A percentile compares a stretch with the other conserved stretches of the same genome.
Conservation (phyloP, 2,113 vertebrate species). For the Narcine bancroftii region DNA sequence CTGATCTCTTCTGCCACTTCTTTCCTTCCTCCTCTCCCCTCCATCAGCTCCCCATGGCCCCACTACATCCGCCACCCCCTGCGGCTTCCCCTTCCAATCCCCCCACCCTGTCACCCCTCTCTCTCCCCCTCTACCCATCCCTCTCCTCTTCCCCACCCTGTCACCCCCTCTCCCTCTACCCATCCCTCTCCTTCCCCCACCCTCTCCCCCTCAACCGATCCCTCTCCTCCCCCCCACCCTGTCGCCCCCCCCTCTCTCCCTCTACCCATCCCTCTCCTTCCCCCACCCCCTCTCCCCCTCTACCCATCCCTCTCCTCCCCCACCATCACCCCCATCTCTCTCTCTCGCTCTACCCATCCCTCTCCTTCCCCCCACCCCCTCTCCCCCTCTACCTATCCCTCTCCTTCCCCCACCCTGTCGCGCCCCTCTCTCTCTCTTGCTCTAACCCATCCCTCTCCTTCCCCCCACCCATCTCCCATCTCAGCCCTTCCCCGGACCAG, state of each 20-base stretch:
- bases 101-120: too few species aligned
- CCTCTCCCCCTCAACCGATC: background rate
- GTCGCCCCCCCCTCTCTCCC: background rate
- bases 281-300: background rate
- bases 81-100: background rate
- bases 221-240: background rate
- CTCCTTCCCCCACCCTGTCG: background rate
- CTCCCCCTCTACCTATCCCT: background rate
- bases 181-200: background rate
- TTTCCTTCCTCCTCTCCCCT: too few species aligned
- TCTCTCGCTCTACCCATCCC: background rate
- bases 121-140: background rate
- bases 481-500: too few species aligned
- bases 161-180: background rate
- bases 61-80: fast-evolving
- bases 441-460: too few species aligned
- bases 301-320: fast-evolving
- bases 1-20: background rate
- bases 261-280: background rate
- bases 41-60: background rate
- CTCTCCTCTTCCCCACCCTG: background rate
- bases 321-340: background rate
- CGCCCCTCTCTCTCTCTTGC: background rate
- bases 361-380: background rate
- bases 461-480: too few species aligned